Conservation (phyloP, 1,140 invertebrate species). For the Rhopalosiphum maidis region DNA sequence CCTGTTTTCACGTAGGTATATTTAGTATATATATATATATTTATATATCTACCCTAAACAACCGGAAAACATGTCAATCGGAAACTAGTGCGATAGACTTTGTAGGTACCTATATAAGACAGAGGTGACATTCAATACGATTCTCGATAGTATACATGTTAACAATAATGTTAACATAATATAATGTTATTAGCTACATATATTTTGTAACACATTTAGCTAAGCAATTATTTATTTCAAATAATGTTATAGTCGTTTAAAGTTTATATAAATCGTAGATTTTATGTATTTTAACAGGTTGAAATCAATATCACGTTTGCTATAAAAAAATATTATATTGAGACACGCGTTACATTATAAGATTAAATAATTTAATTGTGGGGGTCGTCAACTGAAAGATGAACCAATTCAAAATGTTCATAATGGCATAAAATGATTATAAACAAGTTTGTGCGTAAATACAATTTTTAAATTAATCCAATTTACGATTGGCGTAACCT, state of each 20-base stretch:
- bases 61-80: conserved; percentile 39
- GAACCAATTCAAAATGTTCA: background rate
- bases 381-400: background rate
- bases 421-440: background rate
- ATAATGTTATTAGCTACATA: background rate
- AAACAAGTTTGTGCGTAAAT: background rate
- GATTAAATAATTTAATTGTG: background rate
- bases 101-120: background rate
- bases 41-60: background rate
- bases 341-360: background rate
- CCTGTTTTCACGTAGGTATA: background rate
- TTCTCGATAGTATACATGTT: background rate
- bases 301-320: background rate
- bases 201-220: background rate
- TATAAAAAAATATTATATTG: background rate
- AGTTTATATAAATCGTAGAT: background rate
- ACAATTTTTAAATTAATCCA: background rate
- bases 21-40: background rate
- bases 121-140: background rate
- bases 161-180: background rate
- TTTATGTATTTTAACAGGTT: background rate
- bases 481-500: background rate
- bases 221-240: background rate
- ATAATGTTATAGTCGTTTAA: background rate
- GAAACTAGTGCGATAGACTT: background rate